These are phyloP conservation scores for Camelus bactrianus DNA, from an alignment of 2,113 vertebrate species.

Conservation along the genomic window DNA sequence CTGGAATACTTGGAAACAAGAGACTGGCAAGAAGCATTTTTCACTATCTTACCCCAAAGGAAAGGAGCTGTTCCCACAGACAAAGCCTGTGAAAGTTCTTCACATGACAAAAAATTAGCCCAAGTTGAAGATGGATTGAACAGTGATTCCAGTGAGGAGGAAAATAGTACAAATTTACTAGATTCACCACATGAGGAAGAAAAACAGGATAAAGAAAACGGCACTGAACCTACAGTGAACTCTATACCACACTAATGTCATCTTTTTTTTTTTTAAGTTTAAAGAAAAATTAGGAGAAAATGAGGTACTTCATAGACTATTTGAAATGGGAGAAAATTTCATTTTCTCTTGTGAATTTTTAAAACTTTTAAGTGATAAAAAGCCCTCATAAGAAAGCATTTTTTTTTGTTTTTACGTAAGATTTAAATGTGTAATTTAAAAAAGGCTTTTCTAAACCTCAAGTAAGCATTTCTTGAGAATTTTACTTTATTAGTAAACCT, in stretches of 20 bases:
- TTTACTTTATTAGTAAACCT: constrained; percentile 15
- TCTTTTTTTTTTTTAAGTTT: not conserved
- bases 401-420: constrained; percentile 7
- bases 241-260: not conserved
- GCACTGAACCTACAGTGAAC: not conserved
- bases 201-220: not conserved
- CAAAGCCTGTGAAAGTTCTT: constrained; percentile 69
- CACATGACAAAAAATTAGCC: constrained; percentile 30
- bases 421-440: not conserved
- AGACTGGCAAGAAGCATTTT: constrained; percentile 97
- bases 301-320: not conserved
- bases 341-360: constrained; percentile 45
- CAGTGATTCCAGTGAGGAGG: constrained; percentile 75
- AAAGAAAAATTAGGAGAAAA: not conserved
- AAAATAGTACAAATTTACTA: not conserved
- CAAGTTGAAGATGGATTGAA: constrained; percentile 58
- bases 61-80: constrained; percentile 94
- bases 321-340: not conserved
- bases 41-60: constrained; percentile 94
- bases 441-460: constrained; percentile 42
- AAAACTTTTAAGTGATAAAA: constrained; percentile 31
- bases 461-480: constrained; percentile 9
- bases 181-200: not conserved
- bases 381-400: not conserved
- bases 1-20: constrained; percentile 94